Base-by-base conservation (phyloP, 2,113 vertebrate genomes). In the Hypocryptadius cinnamomeus region DNA sequence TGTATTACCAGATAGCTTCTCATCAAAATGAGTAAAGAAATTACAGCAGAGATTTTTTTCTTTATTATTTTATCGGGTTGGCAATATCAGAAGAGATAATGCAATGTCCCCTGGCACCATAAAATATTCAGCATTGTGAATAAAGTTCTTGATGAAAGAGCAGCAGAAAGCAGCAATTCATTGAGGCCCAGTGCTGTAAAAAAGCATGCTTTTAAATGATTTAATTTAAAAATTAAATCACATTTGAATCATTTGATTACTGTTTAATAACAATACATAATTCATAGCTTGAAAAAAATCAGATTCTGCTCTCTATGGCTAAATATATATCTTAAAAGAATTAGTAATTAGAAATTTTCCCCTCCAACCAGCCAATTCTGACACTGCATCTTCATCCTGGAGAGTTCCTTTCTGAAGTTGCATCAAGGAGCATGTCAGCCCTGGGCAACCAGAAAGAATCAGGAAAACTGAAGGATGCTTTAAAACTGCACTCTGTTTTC, bases 71-170 rank as follows among this genome's bases (percentile, higher is more conserved):
- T 63, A 91, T 82, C 25, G 9, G 9, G 48, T 85, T 95, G 56
- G 79, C 40, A 92, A 48, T 90, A 94, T 89, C 87, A 89, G 72
- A 94, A 50, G 28, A 90, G 59, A 89, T 89, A 76, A 94, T 70
- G 77, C 21, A n/a, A 87, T 85, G 51, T 70, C 74, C 85, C 59
- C 61, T 24, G 48, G 85, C 73, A 88, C 51, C 60, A 92, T 91
- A 89, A 94, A 94, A 94, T 69, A 96, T 87, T 94, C 73, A 97
- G 51, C 69, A 45, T 70, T 54, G 39, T 64, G 82, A 89, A 92
- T 89, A 80, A 89, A 92, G 60, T 68, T 57, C 48, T 48, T 77
- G 65, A 92, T 81, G 86, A 94, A 93, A 94, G 65, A 93, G 65
- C 61, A 90, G 91, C 48, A 85, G 72, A 96, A 94, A 84, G n/a